A percentile compares a stretch with the other conserved stretches of the same genome.
These are phyloP conservation scores for Acronicta aceris DNA, from an alignment of 2,888 invertebrate genomes.

Conservation along the genomic window DNA sequence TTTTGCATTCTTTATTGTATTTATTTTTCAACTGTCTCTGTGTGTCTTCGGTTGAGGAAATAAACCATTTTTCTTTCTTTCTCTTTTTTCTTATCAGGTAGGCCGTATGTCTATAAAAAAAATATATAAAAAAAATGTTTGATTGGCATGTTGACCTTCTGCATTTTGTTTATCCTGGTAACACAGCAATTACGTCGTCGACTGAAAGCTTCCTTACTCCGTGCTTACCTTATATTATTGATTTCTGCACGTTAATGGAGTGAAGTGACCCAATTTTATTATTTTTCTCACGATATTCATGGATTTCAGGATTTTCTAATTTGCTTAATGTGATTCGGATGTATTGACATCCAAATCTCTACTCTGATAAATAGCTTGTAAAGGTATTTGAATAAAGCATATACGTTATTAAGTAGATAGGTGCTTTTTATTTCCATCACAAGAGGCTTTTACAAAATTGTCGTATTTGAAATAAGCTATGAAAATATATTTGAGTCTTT, in stretches of 20 bases:
- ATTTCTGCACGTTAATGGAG: conserved; percentile 67
- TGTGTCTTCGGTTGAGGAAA: no score
- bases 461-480: neutral
- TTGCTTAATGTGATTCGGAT: conserved; percentile 38
- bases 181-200: conserved; percentile 61
- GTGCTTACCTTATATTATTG: conserved; percentile 66
- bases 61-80: no score
- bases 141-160: conserved; percentile 33
- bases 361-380: conserved; percentile 6
- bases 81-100: no score
- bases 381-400: neutral
- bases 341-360: neutral
- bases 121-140: no score
- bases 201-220: conserved; percentile 59
- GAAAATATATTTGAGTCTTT: no score
- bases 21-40: no score
- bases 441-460: neutral
- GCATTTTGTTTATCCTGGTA: conserved; percentile 3
- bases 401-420: neutral
- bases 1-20: no score
- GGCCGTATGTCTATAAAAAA: no score
- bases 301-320: conserved; percentile 32
- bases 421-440: neutral
- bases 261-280: conserved; percentile 64
- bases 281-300: conserved; percentile 48